Percentiles rank a stretch among this genome's conserved stretches.
Evolutionary conservation across 1,140 invertebrate species (phyloP).

Genomic region (Sycophila sp.): DNA sequence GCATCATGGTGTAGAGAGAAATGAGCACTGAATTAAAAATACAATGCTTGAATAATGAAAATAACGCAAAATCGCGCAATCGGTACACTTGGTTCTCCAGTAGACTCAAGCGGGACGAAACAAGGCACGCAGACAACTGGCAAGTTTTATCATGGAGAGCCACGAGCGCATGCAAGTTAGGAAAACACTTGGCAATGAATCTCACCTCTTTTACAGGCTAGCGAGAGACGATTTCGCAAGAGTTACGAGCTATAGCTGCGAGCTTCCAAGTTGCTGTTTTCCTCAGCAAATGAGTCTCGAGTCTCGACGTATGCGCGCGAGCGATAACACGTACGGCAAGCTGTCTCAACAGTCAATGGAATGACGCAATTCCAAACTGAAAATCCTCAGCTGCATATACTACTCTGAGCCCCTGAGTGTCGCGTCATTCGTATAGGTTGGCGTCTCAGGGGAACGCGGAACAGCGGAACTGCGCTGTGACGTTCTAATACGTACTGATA

Average conservation of each 20-base stretch:
- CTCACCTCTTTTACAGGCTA: conserved; percentile 13
- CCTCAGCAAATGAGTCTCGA: conserved; percentile 25
- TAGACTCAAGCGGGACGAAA: too few relatives aligned
- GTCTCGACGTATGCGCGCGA: conserved; percentile 31
- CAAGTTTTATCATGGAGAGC: neutral
- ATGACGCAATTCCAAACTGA: conserved; percentile 38
- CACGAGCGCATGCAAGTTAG: too few relatives aligned
- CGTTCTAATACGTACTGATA: too few relatives aligned
- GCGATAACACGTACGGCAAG: conserved; percentile 19
- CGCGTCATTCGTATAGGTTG: too few relatives aligned
- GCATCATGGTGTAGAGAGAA: too few relatives aligned
- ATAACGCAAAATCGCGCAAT: too few relatives aligned
- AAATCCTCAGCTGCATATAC: conserved; percentile 18
- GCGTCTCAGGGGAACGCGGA: too few relatives aligned
- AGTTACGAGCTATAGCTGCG: neutral
- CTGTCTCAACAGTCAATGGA: conserved; percentile 18
- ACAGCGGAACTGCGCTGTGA: too few relatives aligned
- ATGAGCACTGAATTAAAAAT: too few relatives aligned
- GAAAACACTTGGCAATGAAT: conserved; percentile 1
- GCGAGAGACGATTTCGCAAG: conserved; percentile 16
- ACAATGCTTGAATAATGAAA: too few relatives aligned
- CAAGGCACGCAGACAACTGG: neutral
- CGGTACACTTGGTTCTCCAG: too few relatives aligned
- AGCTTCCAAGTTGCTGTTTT: conserved; percentile 4
- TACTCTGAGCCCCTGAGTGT: too few relatives aligned